phyloP scores from a whole-genome alignment of 2,888 invertebrate species.

The Ceriagrion tenellum region DNA sequence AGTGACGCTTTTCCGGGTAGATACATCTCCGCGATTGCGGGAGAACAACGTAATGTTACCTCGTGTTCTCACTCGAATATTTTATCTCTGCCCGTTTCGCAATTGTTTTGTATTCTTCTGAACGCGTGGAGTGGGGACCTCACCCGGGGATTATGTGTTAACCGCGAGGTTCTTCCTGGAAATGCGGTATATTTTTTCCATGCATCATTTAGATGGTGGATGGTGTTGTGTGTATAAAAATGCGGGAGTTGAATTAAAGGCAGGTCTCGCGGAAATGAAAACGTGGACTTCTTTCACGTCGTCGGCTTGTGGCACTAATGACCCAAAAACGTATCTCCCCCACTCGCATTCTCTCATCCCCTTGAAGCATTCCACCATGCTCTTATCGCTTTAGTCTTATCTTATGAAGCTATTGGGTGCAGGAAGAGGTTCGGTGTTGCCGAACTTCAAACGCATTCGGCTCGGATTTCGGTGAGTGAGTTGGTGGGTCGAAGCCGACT shows the following conservation, averaged over 20 bases:
- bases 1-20: background rate
- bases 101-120: conserved; percentile 10
- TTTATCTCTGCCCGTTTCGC: background rate
- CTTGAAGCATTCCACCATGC: background rate
- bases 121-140: background rate
- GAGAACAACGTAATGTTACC: background rate
- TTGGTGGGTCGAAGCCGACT: background rate
- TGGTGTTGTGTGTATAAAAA: background rate
- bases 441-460: background rate
- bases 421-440: background rate
- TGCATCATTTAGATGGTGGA: background rate
- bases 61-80: background rate
- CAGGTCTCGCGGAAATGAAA: background rate
- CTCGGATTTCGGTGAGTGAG: background rate
- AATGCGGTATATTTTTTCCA: background rate
- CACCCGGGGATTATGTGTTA: background rate
- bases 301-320: background rate
- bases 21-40: background rate
- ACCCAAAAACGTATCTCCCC: background rate
- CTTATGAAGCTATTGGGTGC: background rate
- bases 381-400: conserved; percentile 3
- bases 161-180: background rate
- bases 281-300: background rate
- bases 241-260: background rate
- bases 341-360: background rate